Evolutionary conservation across 2,113 vertebrate genomes (phyloP), one percentile per base, ranked within the genome.

Genomic region (Pantherophis guttatus): DNA sequence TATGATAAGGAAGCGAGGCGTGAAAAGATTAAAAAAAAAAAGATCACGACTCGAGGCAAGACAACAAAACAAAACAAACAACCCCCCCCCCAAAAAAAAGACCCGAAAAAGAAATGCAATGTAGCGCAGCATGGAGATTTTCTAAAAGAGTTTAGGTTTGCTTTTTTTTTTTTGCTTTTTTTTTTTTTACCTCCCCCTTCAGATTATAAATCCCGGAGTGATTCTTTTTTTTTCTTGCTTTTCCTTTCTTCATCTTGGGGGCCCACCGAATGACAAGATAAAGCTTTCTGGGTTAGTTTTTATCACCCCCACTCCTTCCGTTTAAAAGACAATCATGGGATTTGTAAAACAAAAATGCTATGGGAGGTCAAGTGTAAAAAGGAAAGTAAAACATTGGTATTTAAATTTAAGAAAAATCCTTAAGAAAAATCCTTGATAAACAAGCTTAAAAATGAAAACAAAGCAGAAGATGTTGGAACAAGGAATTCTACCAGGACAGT

Each of bases 291-390:
- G 98, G 96, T 97, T 97, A 8, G 97, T 96, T 96, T 93, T 98
- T 98, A 98, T 98, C 96, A 96, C 97, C 92, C 97, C 95, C 8
- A 10, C 33, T 54, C 33, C 96, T 96, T 97, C 95, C 7, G 97
- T 97, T 98, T 97, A 98, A 97, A 93, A 97, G 96, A 96, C 96
- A 97, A 96, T 97, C 97, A 98, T 97, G 97, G 97, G 97, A 96
- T 97, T 97, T 97, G 96, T 90, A 62, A 62, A 94, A 97, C 97
- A 96, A 97, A 97, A 97, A 97, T 58, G 81, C 97, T 98, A 98
- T 97, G 97, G 98, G 98, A 98, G 98, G 98, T 98, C 98, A 98
- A 98, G 98, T 98, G 97, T 97, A 96, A 97, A 97, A 87, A 21
- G 21, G 50, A 26, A 57, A 87, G 86, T 29, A n/a, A 81, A 81